These are phyloP conservation scores for Limenitis camilla DNA, from an alignment of 2,888 invertebrate species.

Conservation along the genomic window DNA sequence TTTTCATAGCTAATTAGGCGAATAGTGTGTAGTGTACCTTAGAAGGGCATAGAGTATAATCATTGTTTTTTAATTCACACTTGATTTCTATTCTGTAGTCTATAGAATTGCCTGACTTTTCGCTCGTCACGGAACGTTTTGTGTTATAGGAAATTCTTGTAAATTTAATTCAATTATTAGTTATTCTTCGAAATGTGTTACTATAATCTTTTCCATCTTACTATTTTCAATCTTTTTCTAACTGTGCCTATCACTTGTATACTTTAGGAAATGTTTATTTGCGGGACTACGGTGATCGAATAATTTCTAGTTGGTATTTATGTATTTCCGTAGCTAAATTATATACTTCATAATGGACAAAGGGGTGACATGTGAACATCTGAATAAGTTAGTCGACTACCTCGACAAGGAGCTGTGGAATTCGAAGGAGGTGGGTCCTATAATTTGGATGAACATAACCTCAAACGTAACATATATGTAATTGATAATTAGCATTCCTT, in stretches of 20 bases:
- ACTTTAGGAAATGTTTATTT: slow-evolving; percentile 54
- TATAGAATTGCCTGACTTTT: slow-evolving; percentile 50
- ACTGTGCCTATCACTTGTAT: slow-evolving; percentile 32
- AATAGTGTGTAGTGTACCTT: no score
- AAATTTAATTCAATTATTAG: slow-evolving; percentile 62
- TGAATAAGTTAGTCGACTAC: slow-evolving; percentile 56
- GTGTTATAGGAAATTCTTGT: slow-evolving; percentile 66
- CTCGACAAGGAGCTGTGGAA: slow-evolving; percentile 63
- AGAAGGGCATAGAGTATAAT: not conserved
- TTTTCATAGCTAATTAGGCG: no score
- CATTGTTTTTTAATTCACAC: not conserved
- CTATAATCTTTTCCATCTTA: slow-evolving; percentile 33
- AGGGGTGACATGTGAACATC: slow-evolving; percentile 67
- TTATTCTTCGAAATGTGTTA: slow-evolving; percentile 50
- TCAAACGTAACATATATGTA: slow-evolving; percentile 45
- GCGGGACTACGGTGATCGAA: slow-evolving; percentile 47
- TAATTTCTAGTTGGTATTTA: slow-evolving; percentile 48
- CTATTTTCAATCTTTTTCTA: slow-evolving; percentile 30
- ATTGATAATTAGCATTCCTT: slow-evolving; percentile 53
- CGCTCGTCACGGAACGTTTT: slow-evolving; percentile 69
- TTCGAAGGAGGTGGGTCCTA: slow-evolving; percentile 52
- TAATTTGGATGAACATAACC: slow-evolving; percentile 43
- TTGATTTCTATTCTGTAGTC: slow-evolving; percentile 9
- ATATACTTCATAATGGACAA: slow-evolving; percentile 57
- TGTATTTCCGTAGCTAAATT: slow-evolving; percentile 34